Percentiles rank a stretch among this genome's conserved stretches.
Conservation (phyloP, 1,140 invertebrate genomes). For the Brachionus rotundiformis region DNA sequence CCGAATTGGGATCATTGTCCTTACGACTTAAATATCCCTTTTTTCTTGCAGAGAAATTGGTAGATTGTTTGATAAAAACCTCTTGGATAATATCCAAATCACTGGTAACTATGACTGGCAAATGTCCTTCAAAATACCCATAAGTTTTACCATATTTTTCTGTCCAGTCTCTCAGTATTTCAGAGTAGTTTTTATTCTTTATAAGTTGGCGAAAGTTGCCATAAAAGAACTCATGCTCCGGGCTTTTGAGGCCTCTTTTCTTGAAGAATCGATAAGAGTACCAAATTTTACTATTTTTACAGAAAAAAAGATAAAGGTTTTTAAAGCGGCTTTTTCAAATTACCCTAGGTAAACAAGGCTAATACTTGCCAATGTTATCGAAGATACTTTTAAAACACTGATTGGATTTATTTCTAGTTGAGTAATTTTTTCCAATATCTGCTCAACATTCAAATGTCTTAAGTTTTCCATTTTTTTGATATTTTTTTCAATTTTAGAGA, state of each 20-base stretch:
- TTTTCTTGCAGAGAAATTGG: constrained; percentile 53
- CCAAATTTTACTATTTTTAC: background rate
- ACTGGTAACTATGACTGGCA: background rate
- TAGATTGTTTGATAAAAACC: constrained; percentile 28
- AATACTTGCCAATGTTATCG: background rate
- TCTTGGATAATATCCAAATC: constrained; percentile 10
- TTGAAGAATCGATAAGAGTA: constrained; percentile 19
- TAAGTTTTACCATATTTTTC: background rate
- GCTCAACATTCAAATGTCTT: background rate
- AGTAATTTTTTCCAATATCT: background rate
- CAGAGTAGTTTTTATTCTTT: constrained; percentile 2
- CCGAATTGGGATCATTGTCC: constrained; percentile 12
- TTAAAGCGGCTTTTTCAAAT: background rate
- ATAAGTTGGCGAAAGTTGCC: constrained; percentile 28
- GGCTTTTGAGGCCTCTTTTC: background rate
- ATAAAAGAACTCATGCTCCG: constrained; percentile 20
- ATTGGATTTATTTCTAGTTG: background rate
- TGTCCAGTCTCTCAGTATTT: constrained; percentile 8
- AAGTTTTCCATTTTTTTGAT: background rate
- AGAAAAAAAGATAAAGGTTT: background rate
- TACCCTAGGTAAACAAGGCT: background rate
- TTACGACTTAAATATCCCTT: constrained; percentile 20
- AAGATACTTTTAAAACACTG: background rate
- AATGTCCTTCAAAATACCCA: constrained; percentile 38
- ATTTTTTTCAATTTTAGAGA: too few relatives aligned